Percentiles rank a stretch among this genome's conserved stretches.
phyloP scores from a whole-genome alignment of 1,140 invertebrate genomes.

The Camponotus pennsylvanicus region DNA sequence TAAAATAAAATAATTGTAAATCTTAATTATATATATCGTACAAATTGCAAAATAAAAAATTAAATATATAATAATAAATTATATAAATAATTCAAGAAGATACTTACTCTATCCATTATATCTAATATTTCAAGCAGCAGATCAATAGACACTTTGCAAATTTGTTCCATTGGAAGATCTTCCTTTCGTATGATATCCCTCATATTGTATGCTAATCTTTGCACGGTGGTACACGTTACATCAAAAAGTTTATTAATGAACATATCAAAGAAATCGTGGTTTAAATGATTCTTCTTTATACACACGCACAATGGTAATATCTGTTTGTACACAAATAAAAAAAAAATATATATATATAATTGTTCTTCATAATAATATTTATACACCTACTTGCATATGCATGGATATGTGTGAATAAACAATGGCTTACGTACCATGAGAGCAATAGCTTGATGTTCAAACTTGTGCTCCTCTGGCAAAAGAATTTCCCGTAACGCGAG shows the following conservation, averaged over 20 bases:
- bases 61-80: neutral
- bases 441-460: conserved; percentile 86
- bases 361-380: neutral
- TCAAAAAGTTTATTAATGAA: conserved; percentile 89
- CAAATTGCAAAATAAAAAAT: conserved; percentile 2
- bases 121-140: conserved; percentile 87
- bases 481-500: conserved; percentile 73
- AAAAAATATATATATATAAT: conserved; percentile 73
- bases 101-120: conserved; percentile 88
- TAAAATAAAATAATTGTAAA: too few species aligned
- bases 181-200: conserved; percentile 85
- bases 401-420: conserved; percentile 20
- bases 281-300: conserved; percentile 77
- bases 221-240: conserved; percentile 88
- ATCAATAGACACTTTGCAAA: conserved; percentile 84
- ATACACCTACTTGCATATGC: conserved; percentile 69
- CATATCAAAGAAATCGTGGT: conserved; percentile 87
- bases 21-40: neutral
- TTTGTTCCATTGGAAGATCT: conserved; percentile 80
- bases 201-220: conserved; percentile 88
- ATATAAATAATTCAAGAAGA: conserved; percentile 3
- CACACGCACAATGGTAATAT: conserved; percentile 88
- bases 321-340: conserved; percentile 86
- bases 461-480: conserved; percentile 75
- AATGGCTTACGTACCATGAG: conserved; percentile 85